Conservation (phyloP, 1,140 invertebrate species). For the Trichonephila clavata region DNA sequence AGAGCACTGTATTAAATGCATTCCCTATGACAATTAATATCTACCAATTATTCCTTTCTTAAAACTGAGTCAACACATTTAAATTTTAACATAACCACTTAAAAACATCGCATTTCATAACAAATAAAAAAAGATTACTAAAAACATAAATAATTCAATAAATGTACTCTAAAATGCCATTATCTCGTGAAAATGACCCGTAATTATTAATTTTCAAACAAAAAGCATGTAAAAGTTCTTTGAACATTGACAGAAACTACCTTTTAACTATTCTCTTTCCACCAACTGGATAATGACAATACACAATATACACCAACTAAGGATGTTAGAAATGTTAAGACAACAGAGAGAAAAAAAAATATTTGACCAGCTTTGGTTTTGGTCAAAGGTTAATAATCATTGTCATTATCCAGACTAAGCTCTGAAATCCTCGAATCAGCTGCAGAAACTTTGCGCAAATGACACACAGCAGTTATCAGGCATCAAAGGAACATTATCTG, state of each 20-base stretch:
- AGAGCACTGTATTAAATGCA: slow-evolving; percentile 36
- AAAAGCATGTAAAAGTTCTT: slow-evolving; percentile 11
- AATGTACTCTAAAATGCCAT: slow-evolving; percentile 50
- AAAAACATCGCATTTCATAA: slow-evolving; percentile 10
- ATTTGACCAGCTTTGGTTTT: too few relatives aligned
- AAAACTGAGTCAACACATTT: not conserved
- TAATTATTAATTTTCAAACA: slow-evolving; percentile 37
- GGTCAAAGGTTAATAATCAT: too few relatives aligned
- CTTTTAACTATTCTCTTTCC: not conserved
- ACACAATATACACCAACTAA: not conserved
- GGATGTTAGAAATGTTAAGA: not conserved
- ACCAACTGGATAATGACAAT: not conserved
- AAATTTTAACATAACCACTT: not conserved
- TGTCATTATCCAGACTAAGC: too few relatives aligned
- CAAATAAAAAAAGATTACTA: slow-evolving; percentile 9
- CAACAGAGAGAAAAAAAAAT: not conserved
- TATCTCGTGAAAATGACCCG: slow-evolving; percentile 21
- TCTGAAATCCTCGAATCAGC: too few relatives aligned
- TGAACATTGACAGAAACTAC: not conserved
- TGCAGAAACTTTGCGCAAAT: too few relatives aligned
- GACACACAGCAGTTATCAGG: too few relatives aligned
- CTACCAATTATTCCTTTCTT: not conserved
- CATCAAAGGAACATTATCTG: too few relatives aligned
- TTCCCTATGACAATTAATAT: not conserved
- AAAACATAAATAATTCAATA: slow-evolving; percentile 45